Evolutionary conservation across 37 sponge, comb jelly and placozoan genomes (phyloP).

Genomic region (Eunapius fragilis): DNA sequence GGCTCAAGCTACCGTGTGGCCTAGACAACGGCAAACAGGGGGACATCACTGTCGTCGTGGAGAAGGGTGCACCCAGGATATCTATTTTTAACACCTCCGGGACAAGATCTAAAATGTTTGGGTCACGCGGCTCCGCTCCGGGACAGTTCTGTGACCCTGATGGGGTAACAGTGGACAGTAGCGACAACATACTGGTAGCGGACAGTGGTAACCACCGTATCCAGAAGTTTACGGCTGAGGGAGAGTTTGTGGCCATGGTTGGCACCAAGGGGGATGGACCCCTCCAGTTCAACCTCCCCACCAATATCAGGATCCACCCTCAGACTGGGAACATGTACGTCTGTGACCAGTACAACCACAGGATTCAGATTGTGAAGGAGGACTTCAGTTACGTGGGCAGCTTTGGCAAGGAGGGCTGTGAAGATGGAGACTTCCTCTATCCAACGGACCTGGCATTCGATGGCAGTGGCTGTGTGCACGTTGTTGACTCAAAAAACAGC

Average conservation of each 20-base stretch:
- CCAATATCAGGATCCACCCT: conserved; percentile 13
- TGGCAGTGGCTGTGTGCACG: conserved; percentile 5
- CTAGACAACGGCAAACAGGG: background rate
- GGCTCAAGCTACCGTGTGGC: conserved; percentile 26
- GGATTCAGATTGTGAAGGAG: conserved; percentile 16
- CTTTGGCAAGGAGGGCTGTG: conserved; percentile 28
- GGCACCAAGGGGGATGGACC: conserved; percentile 17
- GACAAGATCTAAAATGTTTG: background rate
- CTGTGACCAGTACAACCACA: conserved; percentile 45
- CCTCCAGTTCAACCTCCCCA: conserved; percentile 41
- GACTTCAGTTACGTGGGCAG: conserved; percentile 13
- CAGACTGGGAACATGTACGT: conserved; percentile 21
- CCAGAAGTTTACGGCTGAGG: conserved; percentile 20
- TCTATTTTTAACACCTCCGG: background rate
- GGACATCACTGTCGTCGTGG: background rate
- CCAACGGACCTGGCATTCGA: conserved; percentile 35
- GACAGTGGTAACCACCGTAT: conserved; percentile 17
- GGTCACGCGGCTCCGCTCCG: background rate
- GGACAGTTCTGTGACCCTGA: conserved; percentile 14
- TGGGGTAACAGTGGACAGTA: conserved; percentile 44
- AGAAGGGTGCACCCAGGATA: background rate
- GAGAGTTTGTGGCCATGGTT: conserved; percentile 1
- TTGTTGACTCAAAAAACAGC: conserved; percentile 40
- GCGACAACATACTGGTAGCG: conserved; percentile 31
- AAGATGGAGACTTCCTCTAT: conserved; percentile 34